Base-by-base conservation (phyloP, 1,140 invertebrate species). In the Phthorimaea operculella region DNA sequence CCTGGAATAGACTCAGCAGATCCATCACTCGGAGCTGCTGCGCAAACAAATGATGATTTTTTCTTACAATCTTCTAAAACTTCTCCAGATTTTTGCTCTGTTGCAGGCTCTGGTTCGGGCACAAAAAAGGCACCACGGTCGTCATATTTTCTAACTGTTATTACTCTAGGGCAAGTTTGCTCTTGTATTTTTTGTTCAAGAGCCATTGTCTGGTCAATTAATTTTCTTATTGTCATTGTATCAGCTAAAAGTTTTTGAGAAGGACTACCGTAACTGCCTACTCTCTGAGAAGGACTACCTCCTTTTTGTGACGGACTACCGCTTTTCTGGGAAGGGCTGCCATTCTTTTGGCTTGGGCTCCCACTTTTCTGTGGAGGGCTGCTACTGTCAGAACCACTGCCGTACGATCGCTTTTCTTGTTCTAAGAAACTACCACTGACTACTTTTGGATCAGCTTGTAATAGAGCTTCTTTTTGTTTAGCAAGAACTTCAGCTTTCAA, bases 391-490 rank as follows among this genome's bases (percentile, higher is more conserved):
- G 82, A 85, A 67, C 87, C 74, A 59, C 83, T 69, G 68, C 87
- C 79, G 54, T 85, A 85, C 33, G 84, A 80, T 58, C 87, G 62
- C 72, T 86, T 86, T 67, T 87, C 86, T 66, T 82, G 74, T 65
- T 86, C 84, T 18, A 87, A 72, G 56, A 87, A 87, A 68, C 85
- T 86, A 1, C 87, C 86, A 60, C 87, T 89, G 33, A 88, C 88
- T 10, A 86, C 83, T 66, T 89, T 88, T 44, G 88, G 88, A 50
- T 89, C 88, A 0, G 88, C 88, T 51, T 85, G 62, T 3, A 97
- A 82, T 36, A 96, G 72, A 48, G 93, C 92, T 62, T 96, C 95
- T 76, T 97, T 95, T 75, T 96, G 91, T 70, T 94, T 92, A 0
- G 92, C 94, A 60, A 91, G 89, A 18, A 93, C 86, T 83, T 96